Base-by-base conservation (phyloP, 2,888 invertebrate species). In the Hemaris fuciformis region DNA sequence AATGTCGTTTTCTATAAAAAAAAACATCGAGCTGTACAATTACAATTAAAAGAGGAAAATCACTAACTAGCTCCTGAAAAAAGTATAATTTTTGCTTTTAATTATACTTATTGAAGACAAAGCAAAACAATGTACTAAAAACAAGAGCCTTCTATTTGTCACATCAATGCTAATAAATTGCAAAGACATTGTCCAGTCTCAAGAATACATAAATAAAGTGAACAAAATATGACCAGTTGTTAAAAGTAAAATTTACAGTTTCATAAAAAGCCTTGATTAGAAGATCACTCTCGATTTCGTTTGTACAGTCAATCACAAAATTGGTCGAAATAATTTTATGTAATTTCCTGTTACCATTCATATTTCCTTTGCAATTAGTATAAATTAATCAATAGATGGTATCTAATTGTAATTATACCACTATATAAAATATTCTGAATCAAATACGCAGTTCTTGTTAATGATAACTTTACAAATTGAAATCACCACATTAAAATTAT, bases 221-320 rank as follows among this genome's bases (percentile, higher is more conserved):
- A 45, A 45, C 2, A 23, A 45, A 46, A 46, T 25, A 46, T 18
- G 10, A 10, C 8, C n/a, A 8, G n/a, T 8, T 27, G n/a, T 57
- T 45, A 71, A 71, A 71, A 70, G 64, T 64, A 67, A 70, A 69
- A 68, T 71, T 60, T 41, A 62, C 67, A 65, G 62, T 66, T 70
- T 66, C 68, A 74, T 70, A 76, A 77, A 76, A 76, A 72, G 68
- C 69, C 66, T 74, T 73, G 75, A 82, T 84, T 77, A 78, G 71
- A 80, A 74, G 73, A 77, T 77, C 77, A 80, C 80, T 84, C 69
- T 75, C 81, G 72, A 75, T 86, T 85, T 86, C 81, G 66, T 79
- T 80, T 15, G 71, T 75, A 79, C 70, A 64, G 62, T 70, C 62
- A 20, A 4, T 10, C 31, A 27, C 66, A 71, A 64, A 73, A 69